These are phyloP conservation scores for Heliothis virescens DNA, from an alignment of 1,140 invertebrate species.

Conservation along the genomic window DNA sequence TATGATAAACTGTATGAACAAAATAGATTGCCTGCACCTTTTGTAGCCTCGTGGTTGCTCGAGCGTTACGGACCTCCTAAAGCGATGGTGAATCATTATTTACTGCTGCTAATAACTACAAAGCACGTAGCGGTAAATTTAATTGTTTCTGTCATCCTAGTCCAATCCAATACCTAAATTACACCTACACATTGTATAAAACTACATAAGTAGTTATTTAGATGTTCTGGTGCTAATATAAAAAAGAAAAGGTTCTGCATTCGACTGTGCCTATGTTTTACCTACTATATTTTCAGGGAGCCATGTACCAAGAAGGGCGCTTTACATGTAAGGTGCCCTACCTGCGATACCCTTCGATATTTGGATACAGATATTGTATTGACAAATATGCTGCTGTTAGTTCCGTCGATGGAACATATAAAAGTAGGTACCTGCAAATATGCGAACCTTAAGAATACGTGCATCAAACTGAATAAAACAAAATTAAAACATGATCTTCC, in stretches of 20 bases:
- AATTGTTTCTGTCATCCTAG: too few species aligned
- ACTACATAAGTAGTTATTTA: too few species aligned
- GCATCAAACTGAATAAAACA: background rate
- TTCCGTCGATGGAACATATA: constrained; percentile 73
- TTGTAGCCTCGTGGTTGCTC: background rate
- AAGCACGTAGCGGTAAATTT: background rate
- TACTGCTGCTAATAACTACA: background rate
- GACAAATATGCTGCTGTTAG: constrained; percentile 77
- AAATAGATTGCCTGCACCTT: too few species aligned
- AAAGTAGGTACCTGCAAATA: constrained; percentile 64
- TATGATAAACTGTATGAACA: too few species aligned
- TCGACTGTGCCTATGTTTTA: too few species aligned
- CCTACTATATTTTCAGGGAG: constrained; percentile 64
- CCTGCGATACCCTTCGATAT: constrained; percentile 71
- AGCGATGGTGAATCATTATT: background rate
- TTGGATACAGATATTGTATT: constrained; percentile 78
- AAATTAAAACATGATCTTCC: background rate
- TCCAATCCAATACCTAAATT: too few species aligned
- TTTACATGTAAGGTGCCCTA: constrained; percentile 78
- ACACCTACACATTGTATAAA: too few species aligned
- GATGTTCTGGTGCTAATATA: too few species aligned
- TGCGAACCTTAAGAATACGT: too few species aligned
- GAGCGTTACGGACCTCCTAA: background rate
- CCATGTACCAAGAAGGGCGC: constrained; percentile 80
- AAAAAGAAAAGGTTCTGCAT: too few species aligned